Base-by-base conservation (phyloP, 2,113 vertebrate genomes). In the Ammodytes dubius region DNA sequence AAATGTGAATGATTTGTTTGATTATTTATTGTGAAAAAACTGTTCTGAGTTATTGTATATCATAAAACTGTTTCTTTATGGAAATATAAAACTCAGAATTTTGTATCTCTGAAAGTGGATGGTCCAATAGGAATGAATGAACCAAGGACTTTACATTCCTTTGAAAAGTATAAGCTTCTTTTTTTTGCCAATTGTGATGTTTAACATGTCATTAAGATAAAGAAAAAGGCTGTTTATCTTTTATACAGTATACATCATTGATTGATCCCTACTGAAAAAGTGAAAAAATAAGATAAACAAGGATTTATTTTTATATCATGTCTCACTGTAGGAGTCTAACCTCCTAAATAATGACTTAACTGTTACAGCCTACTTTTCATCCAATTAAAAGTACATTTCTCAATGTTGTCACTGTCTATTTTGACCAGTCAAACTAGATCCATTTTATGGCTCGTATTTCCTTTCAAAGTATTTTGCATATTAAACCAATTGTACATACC, bases 271-370 rank as follows among this genome's bases (percentile, higher is more conserved):
- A 2, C 4, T 12, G 43, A 57, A 17, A 49, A 8, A 7, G n/a
- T 43, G 46, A 49, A 27, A 52, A 27, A 60, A 42, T 6, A 54
- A 49, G 2, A 42, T n/a, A 7, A 3, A 74, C 17, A n/a, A 19
- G 4, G 43, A 76, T 82, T 40, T 87, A 83, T 92, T 88, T 90
- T 92, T 88, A 3, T 89, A 89, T 70, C 5, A 58, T n/a, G 46
- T 63, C n/a, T 54, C 47, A 43, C 10, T 60, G 40, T 69, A n/a
- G 40, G 14, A 77, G 35, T 69, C 7, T 4, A 58, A 3, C 19
- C 39, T 60, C 27, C 15, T 65, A 1, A 47, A 61, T 35, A 65
- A 40, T 37, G 4, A 56, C 1, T 9, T 5, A 79, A 53, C 27
- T 63, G 60, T 53, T 60, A n/a, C 12, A 0, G 46, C 35, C 11